A percentile compares a stretch with the other conserved stretches of the same genome.
phyloP scores from a whole-genome alignment of 2,888 invertebrate species.

The Trichogramma dendrolimi region DNA sequence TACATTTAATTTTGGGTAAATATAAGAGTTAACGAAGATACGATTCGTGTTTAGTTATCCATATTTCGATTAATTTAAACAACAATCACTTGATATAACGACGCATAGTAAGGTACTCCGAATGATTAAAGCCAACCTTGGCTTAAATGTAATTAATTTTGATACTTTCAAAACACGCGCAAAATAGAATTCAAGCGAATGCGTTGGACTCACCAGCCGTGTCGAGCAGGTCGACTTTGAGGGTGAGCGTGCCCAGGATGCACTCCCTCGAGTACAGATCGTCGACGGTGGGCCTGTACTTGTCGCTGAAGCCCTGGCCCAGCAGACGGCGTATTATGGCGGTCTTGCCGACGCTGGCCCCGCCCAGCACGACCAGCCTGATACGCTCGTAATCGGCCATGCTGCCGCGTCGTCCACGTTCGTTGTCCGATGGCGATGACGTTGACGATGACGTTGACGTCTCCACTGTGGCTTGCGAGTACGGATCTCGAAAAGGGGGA shows the following conservation, averaged over 20 bases:
- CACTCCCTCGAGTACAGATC: constrained; percentile 84
- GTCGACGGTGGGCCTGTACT: constrained; percentile 82
- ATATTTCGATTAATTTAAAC: too few species aligned
- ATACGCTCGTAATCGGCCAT: constrained; percentile 76
- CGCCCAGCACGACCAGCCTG: constrained; percentile 77
- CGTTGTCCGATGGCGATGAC: too few species aligned
- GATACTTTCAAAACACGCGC: background rate
- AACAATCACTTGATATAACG: too few species aligned
- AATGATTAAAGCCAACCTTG: too few species aligned
- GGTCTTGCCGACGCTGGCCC: constrained; percentile 80
- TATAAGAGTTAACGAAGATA: too few species aligned
- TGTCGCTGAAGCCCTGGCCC: constrained; percentile 73
- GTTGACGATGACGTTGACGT: too few species aligned
- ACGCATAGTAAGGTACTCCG: too few species aligned
- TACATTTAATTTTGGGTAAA: too few species aligned
- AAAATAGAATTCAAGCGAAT: background rate
- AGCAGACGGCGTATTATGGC: constrained; percentile 78
- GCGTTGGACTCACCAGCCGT: constrained; percentile 43
- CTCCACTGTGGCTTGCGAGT: too few species aligned
- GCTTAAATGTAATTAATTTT: background rate
- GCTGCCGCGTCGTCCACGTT: constrained; percentile 25
- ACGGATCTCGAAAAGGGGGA: too few species aligned
- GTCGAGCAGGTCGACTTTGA: constrained; percentile 60
- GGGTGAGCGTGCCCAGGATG: constrained; percentile 68
- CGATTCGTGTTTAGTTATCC: too few species aligned